Base-by-base conservation (phyloP, 2,113 vertebrate species). In the Catagonus wagneri region DNA sequence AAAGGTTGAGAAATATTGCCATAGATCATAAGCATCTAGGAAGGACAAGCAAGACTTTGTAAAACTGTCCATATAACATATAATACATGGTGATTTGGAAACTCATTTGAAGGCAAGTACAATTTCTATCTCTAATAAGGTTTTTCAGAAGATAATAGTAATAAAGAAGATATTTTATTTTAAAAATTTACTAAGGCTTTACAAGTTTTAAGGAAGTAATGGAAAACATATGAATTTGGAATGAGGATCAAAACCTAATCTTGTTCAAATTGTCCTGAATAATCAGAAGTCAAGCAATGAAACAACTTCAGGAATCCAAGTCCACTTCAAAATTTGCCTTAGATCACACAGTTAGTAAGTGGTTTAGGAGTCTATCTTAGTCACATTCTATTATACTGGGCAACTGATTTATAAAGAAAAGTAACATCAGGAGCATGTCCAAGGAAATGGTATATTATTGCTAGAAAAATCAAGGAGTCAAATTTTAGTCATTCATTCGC, bases 121-220 rank as follows among this genome's bases (percentile, higher is more conserved):
- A 61, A 83, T 34, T 75, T 85, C 8, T 3, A 61, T 39, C 66
- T 83, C 58, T 87, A 5, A 76, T 75, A 60, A 58, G 44, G 60
- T 69, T 95, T 97, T 83, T 68, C n/a, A 54, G 29, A 93, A 74
- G 6, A 16, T 61, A 75, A 85, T 56, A 81, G 15, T 54, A 75
- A 88, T 29, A 20, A 94, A 52, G 29, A n/a, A 10, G 3, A 50
- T 83, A n/a, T 56, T 88, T 75, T 69, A 79, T 52, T 84, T 6
- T 39, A 44, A 44, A 44, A 44, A 6, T 44, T 44, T 6, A 44
- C 44, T 44, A 66, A 83, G 20, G 1, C 25, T 89, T 83, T 63
- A 78, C 23, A 93, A 19, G n/a, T 19, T 29, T 39, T 54, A 36
- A n/a, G 58, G 22, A 87, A 52, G 22, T 34, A 90, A 80, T 25